Evolutionary conservation across 2,797 vertebrate genomes (phyloP).

Genomic region (Poeciliopsis infans): DNA sequence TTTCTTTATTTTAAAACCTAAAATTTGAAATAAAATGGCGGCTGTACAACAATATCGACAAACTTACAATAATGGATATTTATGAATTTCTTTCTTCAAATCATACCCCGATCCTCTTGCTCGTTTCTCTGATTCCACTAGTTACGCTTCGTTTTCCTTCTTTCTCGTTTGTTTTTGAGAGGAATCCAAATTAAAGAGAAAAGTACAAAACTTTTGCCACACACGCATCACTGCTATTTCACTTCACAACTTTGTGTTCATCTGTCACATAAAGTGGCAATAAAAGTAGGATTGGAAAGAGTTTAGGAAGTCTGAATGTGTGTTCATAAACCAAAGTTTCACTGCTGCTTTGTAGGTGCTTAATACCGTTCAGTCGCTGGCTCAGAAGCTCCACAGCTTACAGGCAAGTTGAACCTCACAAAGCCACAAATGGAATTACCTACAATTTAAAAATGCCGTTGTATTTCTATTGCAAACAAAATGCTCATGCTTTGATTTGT

Average conservation of each 20-base stretch:
- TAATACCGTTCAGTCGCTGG: conserved; percentile 79
- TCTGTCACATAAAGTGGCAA: neutral
- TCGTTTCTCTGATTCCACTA: neutral
- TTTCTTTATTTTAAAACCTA: no score
- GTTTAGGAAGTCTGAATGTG: neutral
- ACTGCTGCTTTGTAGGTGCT: conserved; percentile 76
- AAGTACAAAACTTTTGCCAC: neutral
- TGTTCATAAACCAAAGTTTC: neutral
- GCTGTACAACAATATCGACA: no score
- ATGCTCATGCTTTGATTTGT: neutral
- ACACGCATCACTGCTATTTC: neutral
- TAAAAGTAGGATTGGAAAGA: neutral
- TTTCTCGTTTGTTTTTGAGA: neutral
- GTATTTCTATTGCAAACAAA: neutral
- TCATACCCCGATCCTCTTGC: neutral
- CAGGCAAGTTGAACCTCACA: conserved; percentile 78
- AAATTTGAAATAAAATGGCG: no score
- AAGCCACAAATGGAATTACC: neutral
- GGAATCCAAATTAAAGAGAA: neutral
- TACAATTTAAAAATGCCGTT: neutral
- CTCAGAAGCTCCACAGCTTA: conserved; percentile 86
- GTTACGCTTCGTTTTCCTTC: neutral
- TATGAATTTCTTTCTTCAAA: no score
- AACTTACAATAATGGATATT: no score
- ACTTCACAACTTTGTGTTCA: neutral